A percentile compares a stretch with the other conserved stretches of the same genome.
Evolutionary conservation across 2,797 vertebrate genomes (phyloP).

Genomic region (Enteromius argenteus): DNA sequence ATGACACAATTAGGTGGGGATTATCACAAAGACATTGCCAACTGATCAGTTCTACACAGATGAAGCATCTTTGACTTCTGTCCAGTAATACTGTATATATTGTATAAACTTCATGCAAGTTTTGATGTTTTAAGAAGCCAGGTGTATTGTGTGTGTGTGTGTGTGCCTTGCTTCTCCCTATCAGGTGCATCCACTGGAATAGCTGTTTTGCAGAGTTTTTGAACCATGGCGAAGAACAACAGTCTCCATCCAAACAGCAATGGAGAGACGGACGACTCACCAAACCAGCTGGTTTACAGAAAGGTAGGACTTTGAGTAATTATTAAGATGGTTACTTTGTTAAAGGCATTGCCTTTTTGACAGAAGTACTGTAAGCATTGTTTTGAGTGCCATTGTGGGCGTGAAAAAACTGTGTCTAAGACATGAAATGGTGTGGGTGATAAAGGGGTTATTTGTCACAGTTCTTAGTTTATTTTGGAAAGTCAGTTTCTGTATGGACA

Average conservation of each 20-base stretch:
- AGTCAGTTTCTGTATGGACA: neutral
- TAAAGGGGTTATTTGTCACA: neutral
- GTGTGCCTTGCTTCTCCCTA: neutral
- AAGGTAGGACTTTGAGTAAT: conserved; percentile 82
- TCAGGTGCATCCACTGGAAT: conserved; percentile 56
- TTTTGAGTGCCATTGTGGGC: neutral
- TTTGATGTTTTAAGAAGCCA: neutral
- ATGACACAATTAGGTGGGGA: neutral
- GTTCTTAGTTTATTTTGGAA: neutral
- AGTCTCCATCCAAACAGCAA: conserved; percentile 92
- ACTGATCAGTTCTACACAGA: neutral
- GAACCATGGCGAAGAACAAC: conserved; percentile 97
- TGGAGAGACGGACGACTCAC: conserved; percentile 93
- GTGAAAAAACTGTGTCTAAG: neutral
- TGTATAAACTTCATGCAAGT: neutral
- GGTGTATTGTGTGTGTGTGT: neutral
- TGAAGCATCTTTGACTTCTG: neutral
- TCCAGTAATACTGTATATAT: neutral
- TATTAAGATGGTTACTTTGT: neutral
- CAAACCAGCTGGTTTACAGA: conserved; percentile 97
- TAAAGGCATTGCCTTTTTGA: neutral
- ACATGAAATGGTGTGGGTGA: neutral
- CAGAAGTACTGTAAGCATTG: neutral
- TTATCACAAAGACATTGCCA: neutral
- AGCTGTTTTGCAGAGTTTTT: conserved; percentile 56